phyloP scores from a whole-genome alignment of 2,113 vertebrate species.

The Brachypteracias leptosomus region DNA sequence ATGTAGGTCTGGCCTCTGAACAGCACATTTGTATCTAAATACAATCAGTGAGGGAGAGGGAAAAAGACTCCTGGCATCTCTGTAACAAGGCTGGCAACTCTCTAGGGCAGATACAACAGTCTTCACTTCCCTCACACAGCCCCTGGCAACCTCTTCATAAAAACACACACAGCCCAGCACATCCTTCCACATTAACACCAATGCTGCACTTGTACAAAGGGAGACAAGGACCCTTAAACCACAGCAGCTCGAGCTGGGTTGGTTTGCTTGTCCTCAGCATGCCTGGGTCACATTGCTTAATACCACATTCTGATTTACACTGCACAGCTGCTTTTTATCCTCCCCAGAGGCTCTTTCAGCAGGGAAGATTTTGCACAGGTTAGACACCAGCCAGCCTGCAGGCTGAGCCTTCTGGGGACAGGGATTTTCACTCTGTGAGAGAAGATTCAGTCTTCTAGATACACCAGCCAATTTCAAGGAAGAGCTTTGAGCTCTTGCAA shows the following conservation, averaged over 20 bases:
- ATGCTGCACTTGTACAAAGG: not conserved
- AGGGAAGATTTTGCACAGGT: not conserved
- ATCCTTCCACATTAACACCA: not conserved
- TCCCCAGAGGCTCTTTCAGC: not conserved
- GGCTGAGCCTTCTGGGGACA: not conserved
- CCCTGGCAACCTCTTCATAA: not conserved
- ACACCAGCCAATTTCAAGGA: not conserved
- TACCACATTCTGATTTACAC: not conserved
- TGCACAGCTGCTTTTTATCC: not conserved
- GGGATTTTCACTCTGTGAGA: not conserved
- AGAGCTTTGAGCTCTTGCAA: not conserved
- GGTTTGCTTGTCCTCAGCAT: not conserved
- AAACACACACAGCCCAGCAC: rapidly evolving
- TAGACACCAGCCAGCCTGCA: not conserved
- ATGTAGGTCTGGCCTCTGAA: not conserved
- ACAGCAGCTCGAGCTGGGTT: not conserved
- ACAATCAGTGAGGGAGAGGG: not conserved
- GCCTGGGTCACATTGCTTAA: not conserved
- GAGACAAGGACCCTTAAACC: not conserved
- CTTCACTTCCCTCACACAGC: not conserved
- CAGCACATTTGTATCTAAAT: not conserved
- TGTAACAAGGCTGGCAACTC: not conserved
- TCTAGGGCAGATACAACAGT: not conserved
- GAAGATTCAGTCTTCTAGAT: not conserved
- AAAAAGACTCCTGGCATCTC: not conserved